Evolutionary conservation across 2,797 vertebrate species (phyloP).

Genomic region (Eospalax fontanierii): DNA sequence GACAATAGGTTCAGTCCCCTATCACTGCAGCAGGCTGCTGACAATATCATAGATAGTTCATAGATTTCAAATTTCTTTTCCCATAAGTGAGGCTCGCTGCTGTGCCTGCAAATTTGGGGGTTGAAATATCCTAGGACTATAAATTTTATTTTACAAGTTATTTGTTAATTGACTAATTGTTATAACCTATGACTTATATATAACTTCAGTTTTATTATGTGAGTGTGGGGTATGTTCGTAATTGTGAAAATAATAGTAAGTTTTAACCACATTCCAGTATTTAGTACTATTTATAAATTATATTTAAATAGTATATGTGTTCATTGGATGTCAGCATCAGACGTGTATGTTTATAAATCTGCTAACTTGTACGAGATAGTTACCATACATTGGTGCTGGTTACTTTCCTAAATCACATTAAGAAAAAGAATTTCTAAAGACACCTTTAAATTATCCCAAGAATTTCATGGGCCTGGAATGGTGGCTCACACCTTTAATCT

Average conservation of each 20-base stretch:
- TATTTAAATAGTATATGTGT: not conserved
- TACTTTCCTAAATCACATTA: conserved; percentile 36
- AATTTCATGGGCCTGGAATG: not conserved
- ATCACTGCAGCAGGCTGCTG: not conserved
- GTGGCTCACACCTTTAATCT: too few relatives aligned
- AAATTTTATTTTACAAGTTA: not conserved
- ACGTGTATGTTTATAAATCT: not conserved
- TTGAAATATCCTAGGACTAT: too few relatives aligned
- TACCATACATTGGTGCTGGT: not conserved
- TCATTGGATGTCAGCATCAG: not conserved
- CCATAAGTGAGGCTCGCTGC: not conserved
- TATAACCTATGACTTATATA: not conserved
- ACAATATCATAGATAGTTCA: not conserved
- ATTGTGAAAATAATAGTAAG: not conserved
- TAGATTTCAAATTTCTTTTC: not conserved
- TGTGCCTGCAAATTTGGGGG: not conserved
- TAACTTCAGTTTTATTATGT: not conserved
- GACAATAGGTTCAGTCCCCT: not conserved
- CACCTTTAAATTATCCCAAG: not conserved
- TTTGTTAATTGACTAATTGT: not conserved
- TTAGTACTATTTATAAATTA: not conserved
- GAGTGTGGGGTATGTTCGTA: not conserved
- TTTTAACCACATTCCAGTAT: not conserved
- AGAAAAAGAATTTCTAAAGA: not conserved
- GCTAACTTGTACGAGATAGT: not conserved